Conservation (phyloP, 1,140 invertebrate genomes). For the Pseudomyrmex concolor region DNA sequence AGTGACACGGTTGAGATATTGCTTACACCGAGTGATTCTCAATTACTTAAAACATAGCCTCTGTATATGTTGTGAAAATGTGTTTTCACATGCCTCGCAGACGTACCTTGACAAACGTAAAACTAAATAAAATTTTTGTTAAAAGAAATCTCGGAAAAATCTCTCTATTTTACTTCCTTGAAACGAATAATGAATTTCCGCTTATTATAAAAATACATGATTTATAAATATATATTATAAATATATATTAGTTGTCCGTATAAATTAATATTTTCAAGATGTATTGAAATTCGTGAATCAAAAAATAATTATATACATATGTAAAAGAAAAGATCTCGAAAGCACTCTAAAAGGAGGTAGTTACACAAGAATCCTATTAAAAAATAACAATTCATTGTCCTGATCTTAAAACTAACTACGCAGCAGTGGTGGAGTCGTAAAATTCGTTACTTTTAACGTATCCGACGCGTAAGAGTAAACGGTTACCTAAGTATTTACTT, state of each 20-base stretch:
- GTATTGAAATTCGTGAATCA: too few relatives aligned
- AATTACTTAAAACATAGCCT: slow-evolving; percentile 41
- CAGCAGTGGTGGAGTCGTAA: slow-evolving; percentile 75
- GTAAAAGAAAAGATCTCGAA: too few relatives aligned
- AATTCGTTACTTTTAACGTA: slow-evolving; percentile 78
- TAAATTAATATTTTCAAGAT: too few relatives aligned
- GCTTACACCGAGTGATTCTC: neutral
- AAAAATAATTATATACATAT: too few relatives aligned
- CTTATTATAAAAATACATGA: slow-evolving; percentile 7
- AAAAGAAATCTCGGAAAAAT: neutral
- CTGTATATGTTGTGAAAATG: slow-evolving; percentile 21
- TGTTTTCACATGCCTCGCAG: slow-evolving; percentile 5
- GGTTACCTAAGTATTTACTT: slow-evolving; percentile 74
- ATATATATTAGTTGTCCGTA: too few relatives aligned
- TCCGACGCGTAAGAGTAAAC: slow-evolving; percentile 68
- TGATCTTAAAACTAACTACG: slow-evolving; percentile 33
- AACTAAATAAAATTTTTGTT: slow-evolving; percentile 19
- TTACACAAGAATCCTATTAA: slow-evolving; percentile 17
- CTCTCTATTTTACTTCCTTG: slow-evolving; percentile 1
- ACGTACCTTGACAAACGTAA: neutral
- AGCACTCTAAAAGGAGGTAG: slow-evolving; percentile 28
- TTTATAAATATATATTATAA: slow-evolving; percentile 4
- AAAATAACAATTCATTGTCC: slow-evolving; percentile 1
- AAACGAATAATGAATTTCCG: slow-evolving; percentile 9
- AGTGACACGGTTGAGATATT: neutral